Evolutionary conservation across 2,113 vertebrate genomes (phyloP).

Genomic region (Peromyscus leucopus): DNA sequence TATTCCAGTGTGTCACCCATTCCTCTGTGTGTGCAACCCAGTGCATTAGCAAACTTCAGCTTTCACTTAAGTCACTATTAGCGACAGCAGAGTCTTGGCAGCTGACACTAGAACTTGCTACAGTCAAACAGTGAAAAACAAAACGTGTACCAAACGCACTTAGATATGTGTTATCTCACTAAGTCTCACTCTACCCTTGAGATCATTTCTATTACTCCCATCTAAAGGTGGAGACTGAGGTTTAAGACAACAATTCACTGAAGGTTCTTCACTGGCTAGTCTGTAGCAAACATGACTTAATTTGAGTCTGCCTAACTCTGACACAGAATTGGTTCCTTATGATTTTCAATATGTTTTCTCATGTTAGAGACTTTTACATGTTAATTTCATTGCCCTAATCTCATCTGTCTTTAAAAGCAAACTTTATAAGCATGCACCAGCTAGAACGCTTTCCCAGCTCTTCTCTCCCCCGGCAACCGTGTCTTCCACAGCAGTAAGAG

Average conservation of each 20-base stretch:
- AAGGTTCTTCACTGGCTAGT: neutral
- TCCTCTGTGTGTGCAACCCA: neutral
- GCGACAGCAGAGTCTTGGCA: constrained; percentile 37
- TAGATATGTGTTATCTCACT: neutral
- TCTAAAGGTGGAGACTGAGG: neutral
- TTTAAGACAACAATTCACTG: neutral
- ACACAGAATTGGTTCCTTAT: neutral
- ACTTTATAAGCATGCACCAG: neutral
- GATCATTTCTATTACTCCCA: neutral
- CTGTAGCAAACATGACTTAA: constrained; percentile 18
- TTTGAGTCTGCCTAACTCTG: constrained; percentile 28
- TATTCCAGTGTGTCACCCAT: neutral
- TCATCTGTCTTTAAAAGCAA: constrained; percentile 30
- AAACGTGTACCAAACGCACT: neutral
- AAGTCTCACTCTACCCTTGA: neutral
- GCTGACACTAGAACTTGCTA: neutral
- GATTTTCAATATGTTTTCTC: constrained; percentile 7
- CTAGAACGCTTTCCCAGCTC: neutral
- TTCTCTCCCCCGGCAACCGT: neutral
- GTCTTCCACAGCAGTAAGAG: constrained; percentile 46
- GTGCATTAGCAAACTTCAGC: neutral
- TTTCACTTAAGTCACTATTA: constrained; percentile 20
- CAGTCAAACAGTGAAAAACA: neutral
- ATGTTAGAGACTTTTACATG: neutral
- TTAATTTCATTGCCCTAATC: neutral